Conservation (phyloP, 2,888 invertebrate species). For the Amphipyra berbera region DNA sequence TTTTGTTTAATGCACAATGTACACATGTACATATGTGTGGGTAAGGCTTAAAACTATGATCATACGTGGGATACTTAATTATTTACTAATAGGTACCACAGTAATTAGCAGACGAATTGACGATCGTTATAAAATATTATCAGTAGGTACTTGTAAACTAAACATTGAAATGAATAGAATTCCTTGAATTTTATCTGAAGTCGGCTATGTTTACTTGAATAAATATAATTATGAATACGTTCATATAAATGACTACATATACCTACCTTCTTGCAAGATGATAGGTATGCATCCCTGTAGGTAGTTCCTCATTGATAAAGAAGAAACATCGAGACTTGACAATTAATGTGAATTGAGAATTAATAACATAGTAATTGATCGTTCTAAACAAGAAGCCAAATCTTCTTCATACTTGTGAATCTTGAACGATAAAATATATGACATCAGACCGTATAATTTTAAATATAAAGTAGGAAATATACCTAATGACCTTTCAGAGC, state of each 20-base stretch:
- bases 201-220: slow-evolving; percentile 30
- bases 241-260: slow-evolving; percentile 15
- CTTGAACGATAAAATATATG: too few relatives aligned
- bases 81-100: background rate
- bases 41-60: too few relatives aligned
- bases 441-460: too few relatives aligned
- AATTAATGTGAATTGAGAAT: slow-evolving; percentile 17
- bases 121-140: background rate
- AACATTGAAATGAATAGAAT: slow-evolving; percentile 7
- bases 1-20: too few relatives aligned
- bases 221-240: slow-evolving; percentile 10
- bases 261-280: slow-evolving; percentile 11
- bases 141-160: slow-evolving; percentile 5
- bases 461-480: too few relatives aligned
- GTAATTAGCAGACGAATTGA: background rate
- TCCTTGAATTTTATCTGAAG: slow-evolving; percentile 35
- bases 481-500: too few relatives aligned
- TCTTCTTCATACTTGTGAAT: background rate
- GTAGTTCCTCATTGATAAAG: slow-evolving; percentile 27
- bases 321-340: slow-evolving; percentile 15
- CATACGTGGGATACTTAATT: too few relatives aligned
- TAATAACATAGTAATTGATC: slow-evolving; percentile 2
- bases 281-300: background rate
- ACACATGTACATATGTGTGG: too few relatives aligned
- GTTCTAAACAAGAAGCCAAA: background rate